These are phyloP conservation scores for Zootoca vivipara DNA, from an alignment of 2,113 vertebrate genomes.

Conservation along the genomic window DNA sequence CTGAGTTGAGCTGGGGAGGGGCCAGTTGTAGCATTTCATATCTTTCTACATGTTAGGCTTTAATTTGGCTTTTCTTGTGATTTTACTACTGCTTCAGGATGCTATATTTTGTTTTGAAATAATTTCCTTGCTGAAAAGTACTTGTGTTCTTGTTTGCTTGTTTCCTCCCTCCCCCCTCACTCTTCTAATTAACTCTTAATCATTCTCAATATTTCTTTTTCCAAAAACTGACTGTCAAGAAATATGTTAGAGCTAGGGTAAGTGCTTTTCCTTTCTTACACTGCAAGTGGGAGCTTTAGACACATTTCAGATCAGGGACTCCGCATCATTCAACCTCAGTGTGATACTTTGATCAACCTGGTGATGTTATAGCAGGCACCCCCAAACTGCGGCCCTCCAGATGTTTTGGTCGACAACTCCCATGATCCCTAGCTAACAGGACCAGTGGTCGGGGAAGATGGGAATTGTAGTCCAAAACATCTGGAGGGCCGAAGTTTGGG, in stretches of 20 bases:
- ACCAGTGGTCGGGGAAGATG: too few species aligned
- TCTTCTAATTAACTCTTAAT: constrained; percentile 56
- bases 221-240: constrained; percentile 83
- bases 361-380: neutral
- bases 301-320: neutral
- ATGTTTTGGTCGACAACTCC: too few species aligned
- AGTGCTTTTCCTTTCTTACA: constrained; percentile 64
- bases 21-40: neutral
- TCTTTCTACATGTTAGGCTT: too few species aligned
- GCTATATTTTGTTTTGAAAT: neutral
- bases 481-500: too few species aligned
- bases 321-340: too few species aligned
- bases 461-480: too few species aligned
- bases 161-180: neutral
- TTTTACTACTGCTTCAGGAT: neutral
- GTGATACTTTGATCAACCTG: neutral
- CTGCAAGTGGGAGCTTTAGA: neutral
- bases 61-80: neutral
- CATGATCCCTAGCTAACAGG: too few species aligned
- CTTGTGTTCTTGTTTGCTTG: neutral
- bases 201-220: constrained; percentile 64
- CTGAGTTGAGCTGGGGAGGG: neutral
- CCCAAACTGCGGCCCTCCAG: too few species aligned
- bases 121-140: neutral
- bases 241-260: constrained; percentile 89